phyloP scores from a whole-genome alignment of 2,797 vertebrate species.

The Acanthiza pusilla region DNA sequence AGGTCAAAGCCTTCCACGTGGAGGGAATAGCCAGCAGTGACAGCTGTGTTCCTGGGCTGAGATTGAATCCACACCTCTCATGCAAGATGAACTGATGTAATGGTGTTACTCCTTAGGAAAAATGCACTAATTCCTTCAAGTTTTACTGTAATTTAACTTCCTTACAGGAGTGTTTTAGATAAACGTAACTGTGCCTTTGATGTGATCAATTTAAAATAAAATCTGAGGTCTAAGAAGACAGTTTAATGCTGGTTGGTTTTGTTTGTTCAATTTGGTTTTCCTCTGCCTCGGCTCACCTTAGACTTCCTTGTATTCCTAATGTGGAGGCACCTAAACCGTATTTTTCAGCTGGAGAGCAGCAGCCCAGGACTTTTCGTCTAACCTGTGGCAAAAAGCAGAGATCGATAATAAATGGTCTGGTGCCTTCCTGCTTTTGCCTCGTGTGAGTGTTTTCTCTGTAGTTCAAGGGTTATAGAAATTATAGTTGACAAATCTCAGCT shows the following conservation, averaged over 20 bases:
- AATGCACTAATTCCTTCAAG: not conserved
- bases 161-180: not conserved
- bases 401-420: not conserved
- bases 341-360: not conserved
- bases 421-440: not conserved
- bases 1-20: slow-evolving; percentile 30
- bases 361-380: not conserved
- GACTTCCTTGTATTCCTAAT: not conserved
- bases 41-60: not conserved
- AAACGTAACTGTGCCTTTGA: not conserved
- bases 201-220: not conserved
- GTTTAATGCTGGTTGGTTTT: not conserved
- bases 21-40: not conserved
- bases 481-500: slow-evolving; percentile 49
- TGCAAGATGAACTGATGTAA: not conserved
- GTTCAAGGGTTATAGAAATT: slow-evolving; percentile 53
- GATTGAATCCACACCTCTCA: not conserved
- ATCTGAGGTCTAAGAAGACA: not conserved
- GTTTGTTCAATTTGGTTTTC: not conserved
- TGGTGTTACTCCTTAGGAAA: not conserved
- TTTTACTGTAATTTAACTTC: not conserved
- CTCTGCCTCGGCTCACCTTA: not conserved
- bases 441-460: not conserved
- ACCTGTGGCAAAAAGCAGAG: slow-evolving; percentile 12
- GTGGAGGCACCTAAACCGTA: not conserved